Evolutionary conservation across 1,140 invertebrate genomes (phyloP).

Genomic region (Zophobas atratus): DNA sequence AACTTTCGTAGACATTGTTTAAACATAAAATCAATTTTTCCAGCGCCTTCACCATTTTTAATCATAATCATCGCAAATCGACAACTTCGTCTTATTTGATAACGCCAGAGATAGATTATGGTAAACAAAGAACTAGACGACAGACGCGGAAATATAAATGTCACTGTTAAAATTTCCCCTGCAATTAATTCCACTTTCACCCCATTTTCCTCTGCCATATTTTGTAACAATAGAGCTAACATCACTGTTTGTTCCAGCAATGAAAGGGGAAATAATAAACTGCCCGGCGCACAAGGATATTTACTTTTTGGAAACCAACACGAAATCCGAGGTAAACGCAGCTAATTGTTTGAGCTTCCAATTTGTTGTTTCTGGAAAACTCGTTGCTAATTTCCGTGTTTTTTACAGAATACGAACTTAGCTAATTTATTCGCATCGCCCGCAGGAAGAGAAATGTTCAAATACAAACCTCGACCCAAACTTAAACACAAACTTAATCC

Average conservation of each 20-base stretch:
- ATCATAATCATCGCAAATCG: no score
- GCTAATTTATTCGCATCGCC: slow-evolving; percentile 73
- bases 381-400: neutral
- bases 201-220: neutral
- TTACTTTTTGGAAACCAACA: slow-evolving; percentile 65
- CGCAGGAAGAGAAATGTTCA: slow-evolving; percentile 71
- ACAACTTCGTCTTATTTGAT: no score
- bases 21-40: no score
- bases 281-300: slow-evolving; percentile 65
- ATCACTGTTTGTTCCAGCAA: slow-evolving; percentile 62
- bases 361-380: slow-evolving; percentile 13
- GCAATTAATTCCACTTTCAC: no score
- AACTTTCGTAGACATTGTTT: no score
- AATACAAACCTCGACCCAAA: slow-evolving; percentile 69
- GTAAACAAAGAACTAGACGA: no score
- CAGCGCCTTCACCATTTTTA: no score
- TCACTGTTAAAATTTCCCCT: no score
- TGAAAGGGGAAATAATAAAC: slow-evolving; percentile 66
- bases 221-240: slow-evolving; percentile 4
- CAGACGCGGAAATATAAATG: no score
- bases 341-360: slow-evolving; percentile 40
- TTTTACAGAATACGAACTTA: slow-evolving; percentile 71
- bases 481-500: slow-evolving; percentile 66
- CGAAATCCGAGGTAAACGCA: slow-evolving; percentile 64
- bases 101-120: no score